phyloP scores from a whole-genome alignment of 2,797 vertebrate species.

The Labeo calbasu region DNA sequence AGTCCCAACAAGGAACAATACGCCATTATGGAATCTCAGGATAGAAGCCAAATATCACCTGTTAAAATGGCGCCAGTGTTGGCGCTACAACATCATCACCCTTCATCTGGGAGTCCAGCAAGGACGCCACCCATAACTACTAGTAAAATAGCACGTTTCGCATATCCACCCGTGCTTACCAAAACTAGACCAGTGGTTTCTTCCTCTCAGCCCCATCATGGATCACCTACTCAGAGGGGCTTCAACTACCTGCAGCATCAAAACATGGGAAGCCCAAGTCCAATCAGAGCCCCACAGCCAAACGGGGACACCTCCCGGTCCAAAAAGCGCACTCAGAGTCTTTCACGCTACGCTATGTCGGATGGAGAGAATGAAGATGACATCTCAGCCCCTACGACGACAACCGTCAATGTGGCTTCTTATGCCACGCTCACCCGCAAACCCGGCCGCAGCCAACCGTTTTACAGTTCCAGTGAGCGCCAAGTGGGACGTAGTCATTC shows the following conservation, averaged over 20 bases:
- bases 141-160: constrained; percentile 80
- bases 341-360: constrained; percentile 86
- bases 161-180: constrained; percentile 77
- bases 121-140: constrained; percentile 79
- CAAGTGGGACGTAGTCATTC: constrained; percentile 90
- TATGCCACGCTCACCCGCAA: constrained; percentile 90
- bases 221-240: constrained; percentile 72
- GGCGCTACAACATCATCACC: constrained; percentile 69
- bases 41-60: constrained; percentile 72
- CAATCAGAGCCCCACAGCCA: constrained; percentile 58
- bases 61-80: constrained; percentile 52
- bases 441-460: constrained; percentile 79
- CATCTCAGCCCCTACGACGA: not conserved
- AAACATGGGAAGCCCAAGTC: constrained; percentile 29
- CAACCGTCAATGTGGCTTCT: constrained; percentile 72
- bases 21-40: constrained; percentile 83
- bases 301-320: not conserved
- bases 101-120: constrained; percentile 57
- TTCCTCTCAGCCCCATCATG: constrained; percentile 53
- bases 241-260: constrained; percentile 79
- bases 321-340: constrained; percentile 86
- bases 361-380: constrained; percentile 87
- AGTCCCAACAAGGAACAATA: constrained; percentile 76
- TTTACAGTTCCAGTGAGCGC: constrained; percentile 63
- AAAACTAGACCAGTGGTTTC: constrained; percentile 69